phyloP scores from a whole-genome alignment of 2,113 vertebrate species.

The Limanda limanda region DNA sequence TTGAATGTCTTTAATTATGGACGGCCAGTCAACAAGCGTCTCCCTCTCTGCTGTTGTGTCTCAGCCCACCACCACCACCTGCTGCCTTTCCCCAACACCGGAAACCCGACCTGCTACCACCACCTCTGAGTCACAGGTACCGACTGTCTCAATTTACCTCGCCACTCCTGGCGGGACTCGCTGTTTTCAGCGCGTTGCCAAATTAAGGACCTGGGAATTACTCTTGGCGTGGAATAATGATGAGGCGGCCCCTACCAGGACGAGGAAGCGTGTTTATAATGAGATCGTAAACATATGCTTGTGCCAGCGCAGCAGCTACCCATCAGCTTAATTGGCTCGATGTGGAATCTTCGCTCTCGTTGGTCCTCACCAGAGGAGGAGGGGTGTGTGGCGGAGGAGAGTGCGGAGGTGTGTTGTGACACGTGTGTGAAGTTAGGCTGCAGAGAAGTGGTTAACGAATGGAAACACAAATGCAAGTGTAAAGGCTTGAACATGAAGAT shows the following conservation, averaged over 20 bases:
- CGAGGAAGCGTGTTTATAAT: conserved; percentile 69
- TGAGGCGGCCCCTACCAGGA: conserved; percentile 62
- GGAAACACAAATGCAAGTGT: neutral
- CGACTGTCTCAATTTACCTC: conserved; percentile 40
- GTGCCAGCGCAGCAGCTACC: conserved; percentile 62
- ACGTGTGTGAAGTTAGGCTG: conserved; percentile 14
- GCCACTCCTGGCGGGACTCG: conserved; percentile 30
- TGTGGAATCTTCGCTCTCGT: conserved; percentile 57
- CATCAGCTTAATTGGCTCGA: conserved; percentile 74
- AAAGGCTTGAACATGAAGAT: too few relatives aligned
- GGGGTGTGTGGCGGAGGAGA: conserved; percentile 15
- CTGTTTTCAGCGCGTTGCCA: conserved; percentile 56
- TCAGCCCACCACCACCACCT: neutral
- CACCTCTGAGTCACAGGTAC: conserved; percentile 55
- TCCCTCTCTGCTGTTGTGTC: conserved; percentile 3
- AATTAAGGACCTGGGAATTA: conserved; percentile 75
- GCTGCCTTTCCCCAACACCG: neutral
- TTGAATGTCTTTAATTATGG: conserved; percentile 43
- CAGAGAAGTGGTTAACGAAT: neutral
- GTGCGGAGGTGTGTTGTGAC: conserved; percentile 25
- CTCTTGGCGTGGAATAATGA: conserved; percentile 62
- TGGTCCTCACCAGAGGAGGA: conserved; percentile 50
- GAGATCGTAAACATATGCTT: conserved; percentile 76
- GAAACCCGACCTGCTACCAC: conserved; percentile 15
- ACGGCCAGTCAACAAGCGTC: conserved; percentile 1